Percentiles rank a stretch among this genome's conserved stretches.
These are phyloP conservation scores for Syngnathus rostellatus DNA, from an alignment of 2,797 vertebrate species.

Conservation along the genomic window DNA sequence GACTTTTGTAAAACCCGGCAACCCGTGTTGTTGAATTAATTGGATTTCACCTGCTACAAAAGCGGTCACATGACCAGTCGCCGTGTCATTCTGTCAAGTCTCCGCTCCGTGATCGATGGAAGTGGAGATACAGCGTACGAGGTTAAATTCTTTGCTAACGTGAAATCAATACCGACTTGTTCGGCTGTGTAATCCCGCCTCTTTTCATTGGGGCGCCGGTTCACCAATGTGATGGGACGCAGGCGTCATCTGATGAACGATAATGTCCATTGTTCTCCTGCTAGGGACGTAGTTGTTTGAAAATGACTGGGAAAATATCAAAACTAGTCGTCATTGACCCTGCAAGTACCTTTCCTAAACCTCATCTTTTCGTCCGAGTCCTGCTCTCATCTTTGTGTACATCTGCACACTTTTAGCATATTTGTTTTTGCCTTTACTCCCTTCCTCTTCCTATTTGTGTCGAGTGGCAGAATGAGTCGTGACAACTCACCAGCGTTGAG, in stretches of 20 bases:
- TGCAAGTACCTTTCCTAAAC: not conserved
- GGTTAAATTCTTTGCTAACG: conserved; percentile 50
- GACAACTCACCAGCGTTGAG: conserved; percentile 45
- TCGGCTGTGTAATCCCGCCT: conserved; percentile 26
- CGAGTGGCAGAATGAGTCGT: conserved; percentile 39
- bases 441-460: conserved; percentile 13
- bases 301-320: not conserved
- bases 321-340: not conserved
- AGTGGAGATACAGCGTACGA: conserved; percentile 34
- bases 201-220: conserved; percentile 10
- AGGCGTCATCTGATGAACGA: conserved; percentile 10
- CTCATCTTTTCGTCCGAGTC: not conserved
- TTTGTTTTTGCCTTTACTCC: conserved; percentile 8
- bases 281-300: not conserved
- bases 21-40: not conserved
- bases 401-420: conserved; percentile 10
- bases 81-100: not conserved
- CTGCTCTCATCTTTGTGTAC: not conserved
- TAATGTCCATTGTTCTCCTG: conserved; percentile 11
- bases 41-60: not conserved
- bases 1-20: not conserved
- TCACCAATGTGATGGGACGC: conserved; percentile 28
- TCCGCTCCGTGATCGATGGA: conserved; percentile 31
- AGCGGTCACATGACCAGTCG: not conserved
- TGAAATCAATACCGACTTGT: conserved; percentile 52